A percentile compares a stretch with the other conserved stretches of the same genome.
Conservation (phyloP, 2,113 vertebrate genomes). For the Phylloscopus trochiloides region DNA sequence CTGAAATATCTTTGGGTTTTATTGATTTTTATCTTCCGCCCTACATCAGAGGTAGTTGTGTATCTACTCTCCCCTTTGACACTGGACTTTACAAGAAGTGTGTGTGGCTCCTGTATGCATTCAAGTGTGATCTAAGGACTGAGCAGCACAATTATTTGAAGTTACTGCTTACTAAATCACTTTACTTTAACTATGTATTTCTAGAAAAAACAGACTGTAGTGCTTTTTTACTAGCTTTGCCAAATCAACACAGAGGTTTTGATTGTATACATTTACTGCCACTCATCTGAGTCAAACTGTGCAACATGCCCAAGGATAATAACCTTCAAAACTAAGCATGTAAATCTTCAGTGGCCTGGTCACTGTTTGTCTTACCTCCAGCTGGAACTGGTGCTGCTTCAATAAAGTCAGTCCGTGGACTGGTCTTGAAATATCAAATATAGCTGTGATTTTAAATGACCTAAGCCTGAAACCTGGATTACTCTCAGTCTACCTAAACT, state of each 20-base stretch:
- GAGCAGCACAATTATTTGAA: neutral
- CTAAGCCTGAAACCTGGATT: neutral
- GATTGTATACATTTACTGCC: neutral
- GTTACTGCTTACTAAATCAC: conserved; percentile 22
- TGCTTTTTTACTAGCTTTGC: conserved; percentile 10
- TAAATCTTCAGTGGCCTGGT: conserved; percentile 32
- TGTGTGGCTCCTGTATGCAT: neutral
- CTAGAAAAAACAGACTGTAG: neutral
- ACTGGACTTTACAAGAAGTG: neutral
- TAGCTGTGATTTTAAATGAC: neutral
- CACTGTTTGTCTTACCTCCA: conserved; percentile 52
- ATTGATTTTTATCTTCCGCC: neutral
- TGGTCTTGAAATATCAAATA: conserved; percentile 32
- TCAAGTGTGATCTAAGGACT: neutral
- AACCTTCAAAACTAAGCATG: conserved; percentile 51
- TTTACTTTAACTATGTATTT: neutral
- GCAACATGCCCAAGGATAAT: conserved; percentile 41
- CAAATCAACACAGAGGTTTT: conserved; percentile 52
- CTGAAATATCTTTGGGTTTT: neutral
- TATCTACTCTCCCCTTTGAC: neutral
- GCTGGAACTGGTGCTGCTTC: conserved; percentile 34
- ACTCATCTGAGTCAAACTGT: conserved; percentile 22
- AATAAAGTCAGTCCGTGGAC: conserved; percentile 33
- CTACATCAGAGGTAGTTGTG: neutral
- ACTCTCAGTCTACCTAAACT: neutral